Conservation (phyloP, 2,888 invertebrate species). For the Erebia palarica region DNA sequence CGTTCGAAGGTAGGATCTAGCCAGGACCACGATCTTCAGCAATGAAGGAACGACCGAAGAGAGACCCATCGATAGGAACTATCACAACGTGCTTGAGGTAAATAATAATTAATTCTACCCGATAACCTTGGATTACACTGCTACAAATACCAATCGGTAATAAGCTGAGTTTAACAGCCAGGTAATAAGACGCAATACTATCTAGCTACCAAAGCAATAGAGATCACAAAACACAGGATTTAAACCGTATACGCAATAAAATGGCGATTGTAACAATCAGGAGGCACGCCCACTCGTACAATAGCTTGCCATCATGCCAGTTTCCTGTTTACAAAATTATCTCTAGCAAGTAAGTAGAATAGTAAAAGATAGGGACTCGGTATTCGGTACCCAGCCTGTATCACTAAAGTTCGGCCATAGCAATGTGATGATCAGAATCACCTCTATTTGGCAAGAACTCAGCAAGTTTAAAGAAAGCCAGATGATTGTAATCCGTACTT, state of each 20-base stretch:
- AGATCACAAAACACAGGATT: slow-evolving; percentile 43
- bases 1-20: no score
- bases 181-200: slow-evolving; percentile 21
- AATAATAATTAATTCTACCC: slow-evolving; percentile 50
- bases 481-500: no score
- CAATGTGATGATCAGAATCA: no score
- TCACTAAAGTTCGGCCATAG: background rate
- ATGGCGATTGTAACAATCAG: slow-evolving; percentile 60
- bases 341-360: slow-evolving; percentile 5
- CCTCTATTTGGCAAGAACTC: no score
- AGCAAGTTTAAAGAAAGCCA: no score
- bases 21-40: no score
- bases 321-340: slow-evolving; percentile 65
- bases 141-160: slow-evolving; percentile 22
- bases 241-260: slow-evolving; percentile 66
- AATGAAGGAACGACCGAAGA: no score
- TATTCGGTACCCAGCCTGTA: background rate
- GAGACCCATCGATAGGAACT: background rate
- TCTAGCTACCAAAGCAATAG: slow-evolving; percentile 15
- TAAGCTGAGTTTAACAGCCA: slow-evolving; percentile 20
- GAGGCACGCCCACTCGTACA: slow-evolving; percentile 66
- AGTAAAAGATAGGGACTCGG: background rate
- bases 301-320: slow-evolving; percentile 59
- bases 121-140: slow-evolving; percentile 56
- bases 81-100: background rate